These are phyloP conservation scores for Malurus melanocephalus DNA, from an alignment of 2,113 vertebrate genomes.

Conservation along the genomic window DNA sequence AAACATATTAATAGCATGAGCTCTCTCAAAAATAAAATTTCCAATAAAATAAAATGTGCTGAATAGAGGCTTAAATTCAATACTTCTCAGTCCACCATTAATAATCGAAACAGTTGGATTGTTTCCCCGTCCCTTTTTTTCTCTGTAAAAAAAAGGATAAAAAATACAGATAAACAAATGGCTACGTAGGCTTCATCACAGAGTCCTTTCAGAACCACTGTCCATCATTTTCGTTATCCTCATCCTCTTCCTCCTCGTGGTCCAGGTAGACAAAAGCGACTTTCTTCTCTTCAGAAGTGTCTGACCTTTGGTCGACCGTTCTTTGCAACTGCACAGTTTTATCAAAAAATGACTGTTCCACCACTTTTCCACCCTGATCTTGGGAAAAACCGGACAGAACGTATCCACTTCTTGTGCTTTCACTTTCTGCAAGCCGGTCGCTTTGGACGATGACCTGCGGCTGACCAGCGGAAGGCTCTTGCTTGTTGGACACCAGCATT, in stretches of 20 bases:
- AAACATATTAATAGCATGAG: not conserved
- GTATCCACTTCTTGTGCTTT: not conserved
- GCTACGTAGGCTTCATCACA: not conserved
- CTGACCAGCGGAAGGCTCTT: conserved; percentile 14
- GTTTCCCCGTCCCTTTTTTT: not conserved
- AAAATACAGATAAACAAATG: not conserved
- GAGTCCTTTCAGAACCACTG: conserved; percentile 73
- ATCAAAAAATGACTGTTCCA: conserved; percentile 62
- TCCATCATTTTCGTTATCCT: conserved; percentile 63
- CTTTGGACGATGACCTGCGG: not conserved
- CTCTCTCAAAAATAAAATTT: conserved; percentile 2
- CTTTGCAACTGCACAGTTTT: conserved; percentile 72
- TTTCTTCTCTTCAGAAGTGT: conserved; percentile 80
- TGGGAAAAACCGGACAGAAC: conserved; percentile 29
- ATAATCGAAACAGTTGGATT: not conserved
- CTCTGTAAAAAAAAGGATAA: not conserved
- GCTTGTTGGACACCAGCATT: not conserved
- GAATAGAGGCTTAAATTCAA: not conserved
- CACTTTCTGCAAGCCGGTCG: not conserved
- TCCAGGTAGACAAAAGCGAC: conserved; percentile 85
- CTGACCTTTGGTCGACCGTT: conserved; percentile 72
- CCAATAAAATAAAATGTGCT: not conserved
- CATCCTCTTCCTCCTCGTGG: conserved; percentile 73
- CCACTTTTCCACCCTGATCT: not conserved
- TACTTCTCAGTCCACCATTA: not conserved